A percentile compares a stretch with the other conserved stretches of the same genome.
These are phyloP conservation scores for Pollenia angustigena DNA, from an alignment of 2,888 invertebrate species.

Conservation along the genomic window DNA sequence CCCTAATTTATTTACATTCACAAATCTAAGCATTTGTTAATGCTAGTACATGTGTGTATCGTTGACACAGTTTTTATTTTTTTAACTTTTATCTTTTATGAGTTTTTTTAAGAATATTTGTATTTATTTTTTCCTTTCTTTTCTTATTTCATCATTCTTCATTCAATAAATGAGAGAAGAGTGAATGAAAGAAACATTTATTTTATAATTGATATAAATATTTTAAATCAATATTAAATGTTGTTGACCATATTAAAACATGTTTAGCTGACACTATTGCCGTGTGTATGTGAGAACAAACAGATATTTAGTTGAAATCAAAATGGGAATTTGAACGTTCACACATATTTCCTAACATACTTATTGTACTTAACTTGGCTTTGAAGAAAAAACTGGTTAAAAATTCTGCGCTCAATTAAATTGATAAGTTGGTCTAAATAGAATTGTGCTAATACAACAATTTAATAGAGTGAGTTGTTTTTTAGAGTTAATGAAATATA, in stretches of 20 bases:
- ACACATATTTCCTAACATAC: not conserved
- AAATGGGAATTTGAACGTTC: constrained; percentile 5
- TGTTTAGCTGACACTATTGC: constrained; percentile 62
- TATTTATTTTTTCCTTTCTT: constrained; percentile 14
- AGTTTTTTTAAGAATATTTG: not conserved
- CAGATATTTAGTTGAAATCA: constrained; percentile 23
- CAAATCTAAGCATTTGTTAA: not conserved
- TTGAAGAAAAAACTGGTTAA: constrained; percentile 46
- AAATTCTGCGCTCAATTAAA: constrained; percentile 33
- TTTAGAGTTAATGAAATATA: too few species aligned
- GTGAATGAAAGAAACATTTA: constrained; percentile 44
- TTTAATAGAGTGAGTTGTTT: too few species aligned
- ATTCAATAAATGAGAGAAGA: constrained; percentile 1
- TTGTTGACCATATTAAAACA: constrained; percentile 59
- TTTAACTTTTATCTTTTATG: constrained; percentile 44
- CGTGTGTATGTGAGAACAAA: not conserved
- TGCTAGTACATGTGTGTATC: constrained; percentile 18
- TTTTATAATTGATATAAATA: constrained; percentile 64
- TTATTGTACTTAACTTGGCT: not conserved
- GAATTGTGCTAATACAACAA: not conserved
- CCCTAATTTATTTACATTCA: not conserved
- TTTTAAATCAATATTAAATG: constrained; percentile 60
- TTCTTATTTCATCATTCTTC: constrained; percentile 26
- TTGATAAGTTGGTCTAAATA: constrained; percentile 44
- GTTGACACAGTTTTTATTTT: constrained; percentile 60